phyloP scores from a whole-genome alignment of 2,888 invertebrate species.

The Plagodis pulveraria region DNA sequence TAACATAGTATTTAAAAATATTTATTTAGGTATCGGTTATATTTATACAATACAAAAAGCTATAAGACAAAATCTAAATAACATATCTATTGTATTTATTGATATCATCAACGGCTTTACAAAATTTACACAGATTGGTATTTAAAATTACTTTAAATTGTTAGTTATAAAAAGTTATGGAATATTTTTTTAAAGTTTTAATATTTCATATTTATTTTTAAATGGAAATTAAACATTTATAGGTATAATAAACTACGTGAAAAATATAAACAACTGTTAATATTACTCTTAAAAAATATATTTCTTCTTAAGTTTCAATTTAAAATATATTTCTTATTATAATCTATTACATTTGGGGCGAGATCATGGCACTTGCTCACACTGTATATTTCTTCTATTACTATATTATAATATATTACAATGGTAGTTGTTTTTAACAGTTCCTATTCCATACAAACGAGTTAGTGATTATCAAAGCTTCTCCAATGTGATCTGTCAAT shows the following conservation, averaged over 20 bases:
- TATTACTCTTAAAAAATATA: conserved; percentile 60
- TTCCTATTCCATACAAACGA: too few relatives aligned
- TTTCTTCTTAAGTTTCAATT: conserved; percentile 49
- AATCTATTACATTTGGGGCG: conserved; percentile 51
- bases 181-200: conserved; percentile 56
- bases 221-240: conserved; percentile 39
- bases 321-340: conserved; percentile 40
- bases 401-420: too few relatives aligned
- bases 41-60: conserved; percentile 59
- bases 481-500: too few relatives aligned
- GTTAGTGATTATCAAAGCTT: too few relatives aligned
- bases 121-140: conserved; percentile 68
- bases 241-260: conserved; percentile 42
- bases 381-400: too few relatives aligned
- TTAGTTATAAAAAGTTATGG: conserved; percentile 72
- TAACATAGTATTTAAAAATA: conserved; percentile 46
- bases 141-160: conserved; percentile 50
- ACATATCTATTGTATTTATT: conserved; percentile 31
- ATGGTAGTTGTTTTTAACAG: too few relatives aligned
- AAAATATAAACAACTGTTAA: conserved; percentile 62
- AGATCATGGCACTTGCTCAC: conserved; percentile 46
- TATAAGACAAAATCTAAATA: conserved; percentile 39
- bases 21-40: conserved; percentile 17
- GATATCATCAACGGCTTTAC: conserved; percentile 57
- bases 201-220: conserved; percentile 33